Conservation (phyloP, 2,888 invertebrate genomes). For the Agrotis ipsilon region DNA sequence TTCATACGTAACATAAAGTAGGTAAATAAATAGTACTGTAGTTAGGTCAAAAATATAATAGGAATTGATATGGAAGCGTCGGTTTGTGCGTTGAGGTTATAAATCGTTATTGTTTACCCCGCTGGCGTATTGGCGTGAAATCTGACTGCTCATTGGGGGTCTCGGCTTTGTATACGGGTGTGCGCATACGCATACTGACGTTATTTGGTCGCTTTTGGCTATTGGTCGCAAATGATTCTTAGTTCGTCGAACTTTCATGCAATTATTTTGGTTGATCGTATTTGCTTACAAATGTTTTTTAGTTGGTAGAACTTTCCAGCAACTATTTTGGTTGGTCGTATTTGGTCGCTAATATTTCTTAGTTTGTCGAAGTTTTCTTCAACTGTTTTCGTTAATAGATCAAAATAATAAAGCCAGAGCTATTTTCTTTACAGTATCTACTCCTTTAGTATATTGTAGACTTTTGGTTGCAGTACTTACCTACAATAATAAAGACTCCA, state of each 20-base stretch:
- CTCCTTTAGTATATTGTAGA: too few relatives aligned
- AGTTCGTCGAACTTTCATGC: too few relatives aligned
- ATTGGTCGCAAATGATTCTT: too few relatives aligned
- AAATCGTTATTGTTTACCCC: conserved; percentile 64
- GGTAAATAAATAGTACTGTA: conserved; percentile 40
- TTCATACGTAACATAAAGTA: conserved; percentile 15
- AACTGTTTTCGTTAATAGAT: neutral
- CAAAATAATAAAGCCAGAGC: neutral
- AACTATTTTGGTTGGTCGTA: neutral
- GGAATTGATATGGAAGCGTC: conserved; percentile 50
- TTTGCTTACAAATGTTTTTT: neutral
- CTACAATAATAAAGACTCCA: too few relatives aligned
- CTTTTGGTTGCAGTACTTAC: too few relatives aligned
- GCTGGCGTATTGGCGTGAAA: conserved; percentile 79
- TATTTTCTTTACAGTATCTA: too few relatives aligned
- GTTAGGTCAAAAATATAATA: conserved; percentile 48
- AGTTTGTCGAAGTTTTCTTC: neutral
- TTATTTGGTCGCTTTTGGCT: too few relatives aligned
- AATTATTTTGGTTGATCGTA: too few relatives aligned
- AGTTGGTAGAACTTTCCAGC: neutral
- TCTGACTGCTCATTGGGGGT: conserved; percentile 64
- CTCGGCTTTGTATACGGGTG: conserved; percentile 38
- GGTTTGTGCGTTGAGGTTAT: conserved; percentile 52
- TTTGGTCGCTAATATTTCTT: neutral
- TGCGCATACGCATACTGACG: conserved; percentile 19